phyloP scores from a whole-genome alignment of 2,113 vertebrate genomes.

The Chionodraco myersi region DNA sequence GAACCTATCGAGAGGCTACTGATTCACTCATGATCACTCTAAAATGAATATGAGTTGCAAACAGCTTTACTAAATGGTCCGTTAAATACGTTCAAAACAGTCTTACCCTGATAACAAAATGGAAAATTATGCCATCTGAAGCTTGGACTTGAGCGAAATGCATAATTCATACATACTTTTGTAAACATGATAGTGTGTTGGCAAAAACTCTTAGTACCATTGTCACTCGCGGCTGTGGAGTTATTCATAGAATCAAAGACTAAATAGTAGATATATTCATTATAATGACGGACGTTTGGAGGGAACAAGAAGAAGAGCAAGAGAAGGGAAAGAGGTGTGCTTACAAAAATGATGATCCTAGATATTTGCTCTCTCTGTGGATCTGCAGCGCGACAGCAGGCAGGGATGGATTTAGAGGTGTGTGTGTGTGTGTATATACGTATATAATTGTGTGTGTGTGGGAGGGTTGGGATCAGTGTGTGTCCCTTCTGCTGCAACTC shows the following conservation, averaged over 20 bases:
- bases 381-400: constrained; percentile 9
- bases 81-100: constrained; percentile 17
- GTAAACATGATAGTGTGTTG: constrained; percentile 53
- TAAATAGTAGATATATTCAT: constrained; percentile 1
- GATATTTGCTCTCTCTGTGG: neutral
- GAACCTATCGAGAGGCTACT: constrained; percentile 5
- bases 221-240: constrained; percentile 29
- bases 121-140: constrained; percentile 13
- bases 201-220: constrained; percentile 32
- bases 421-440: constrained; percentile 1
- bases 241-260: constrained; percentile 1
- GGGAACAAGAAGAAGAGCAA: neutral
- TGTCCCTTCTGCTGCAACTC: constrained; percentile 7
- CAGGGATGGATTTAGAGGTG: constrained; percentile 15
- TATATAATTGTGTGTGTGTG: neutral
- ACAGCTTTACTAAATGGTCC: neutral
- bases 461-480: constrained; percentile 1
- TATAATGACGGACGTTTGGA: constrained; percentile 22
- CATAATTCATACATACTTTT: constrained; percentile 26
- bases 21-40: neutral
- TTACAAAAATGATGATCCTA: constrained; percentile 29
- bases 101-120: neutral
- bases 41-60: constrained; percentile 25
- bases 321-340: neutral
- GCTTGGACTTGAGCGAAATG: constrained; percentile 11